These are phyloP conservation scores for Synergus japonicus DNA, from an alignment of 2,888 invertebrate genomes.

Conservation along the genomic window DNA sequence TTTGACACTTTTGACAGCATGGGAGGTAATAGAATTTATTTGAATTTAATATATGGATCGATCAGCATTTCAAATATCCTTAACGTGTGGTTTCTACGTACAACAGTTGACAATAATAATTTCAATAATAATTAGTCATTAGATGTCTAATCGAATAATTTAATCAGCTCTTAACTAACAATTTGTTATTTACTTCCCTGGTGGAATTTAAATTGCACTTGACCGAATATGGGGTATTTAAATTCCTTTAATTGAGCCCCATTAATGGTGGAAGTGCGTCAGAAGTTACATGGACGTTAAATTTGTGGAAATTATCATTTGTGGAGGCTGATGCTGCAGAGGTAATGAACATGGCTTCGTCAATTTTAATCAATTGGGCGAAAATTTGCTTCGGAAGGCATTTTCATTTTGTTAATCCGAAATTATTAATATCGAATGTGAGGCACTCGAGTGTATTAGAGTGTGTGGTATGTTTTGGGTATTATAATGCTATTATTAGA, in stretches of 20 bases:
- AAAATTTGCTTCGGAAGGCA: not conserved
- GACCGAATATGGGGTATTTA: not conserved
- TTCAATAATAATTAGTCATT: conserved; percentile 5
- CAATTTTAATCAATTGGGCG: conserved; percentile 1
- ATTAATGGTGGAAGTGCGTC: not conserved
- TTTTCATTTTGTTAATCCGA: conserved; percentile 11
- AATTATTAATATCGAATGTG: not conserved
- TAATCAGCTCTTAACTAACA: not conserved
- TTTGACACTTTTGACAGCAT: conserved; percentile 37
- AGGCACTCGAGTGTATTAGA: not conserved
- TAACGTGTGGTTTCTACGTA: not conserved
- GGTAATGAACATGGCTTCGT: not conserved
- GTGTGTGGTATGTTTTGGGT: not conserved
- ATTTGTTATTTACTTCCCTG: not conserved
- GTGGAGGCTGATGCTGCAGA: not conserved
- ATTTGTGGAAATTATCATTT: conserved; percentile 8
- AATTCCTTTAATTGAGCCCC: conserved; percentile 3
- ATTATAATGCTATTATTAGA: not conserved
- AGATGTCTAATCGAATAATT: not conserved
- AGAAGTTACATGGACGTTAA: not conserved
- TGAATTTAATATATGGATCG: conserved; percentile 40
- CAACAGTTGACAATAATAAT: conserved; percentile 27
- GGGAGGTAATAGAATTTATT: conserved; percentile 39
- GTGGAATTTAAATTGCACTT: conserved; percentile 1
- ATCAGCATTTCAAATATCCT: conserved; percentile 37